These are phyloP conservation scores for Drosophila setosimentum DNA, from an alignment of 2,888 invertebrate genomes.

Conservation along the genomic window DNA sequence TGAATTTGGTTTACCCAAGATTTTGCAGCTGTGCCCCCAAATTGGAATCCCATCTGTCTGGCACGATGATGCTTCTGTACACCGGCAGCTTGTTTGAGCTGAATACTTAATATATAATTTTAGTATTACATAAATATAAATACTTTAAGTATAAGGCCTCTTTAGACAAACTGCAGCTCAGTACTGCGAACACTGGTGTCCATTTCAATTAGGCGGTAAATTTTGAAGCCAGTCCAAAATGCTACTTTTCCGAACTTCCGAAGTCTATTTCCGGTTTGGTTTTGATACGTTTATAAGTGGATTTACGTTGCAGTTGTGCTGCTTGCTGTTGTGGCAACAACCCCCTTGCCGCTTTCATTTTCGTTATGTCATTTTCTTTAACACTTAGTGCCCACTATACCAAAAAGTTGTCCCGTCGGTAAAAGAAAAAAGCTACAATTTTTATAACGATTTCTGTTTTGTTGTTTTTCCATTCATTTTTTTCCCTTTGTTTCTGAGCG, in stretches of 20 bases:
- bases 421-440: slow-evolving; percentile 65
- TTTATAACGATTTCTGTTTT: slow-evolving; percentile 64
- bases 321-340: slow-evolving; percentile 13
- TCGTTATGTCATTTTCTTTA: slow-evolving; percentile 59
- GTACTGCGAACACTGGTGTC: slow-evolving; percentile 4
- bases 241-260: slow-evolving; percentile 11
- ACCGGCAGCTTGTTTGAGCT: not conserved
- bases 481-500: slow-evolving; percentile 29
- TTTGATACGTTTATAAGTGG: slow-evolving; percentile 51
- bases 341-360: slow-evolving; percentile 50
- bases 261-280: slow-evolving; percentile 39
- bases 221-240: slow-evolving; percentile 19
- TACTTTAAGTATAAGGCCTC: too few species aligned
- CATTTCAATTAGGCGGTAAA: slow-evolving; percentile 12
- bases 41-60: too few species aligned
- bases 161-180: not conserved
- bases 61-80: too few species aligned
- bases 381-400: slow-evolving; percentile 40
- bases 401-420: slow-evolving; percentile 52
- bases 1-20: too few species aligned
- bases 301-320: slow-evolving; percentile 36
- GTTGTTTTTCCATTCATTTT: slow-evolving; percentile 33
- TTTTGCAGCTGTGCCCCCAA: too few species aligned
- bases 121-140: not conserved
- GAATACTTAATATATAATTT: not conserved